These are phyloP conservation scores for Ploceus nigricollis DNA, from an alignment of 2,113 vertebrate species.

Conservation along the genomic window DNA sequence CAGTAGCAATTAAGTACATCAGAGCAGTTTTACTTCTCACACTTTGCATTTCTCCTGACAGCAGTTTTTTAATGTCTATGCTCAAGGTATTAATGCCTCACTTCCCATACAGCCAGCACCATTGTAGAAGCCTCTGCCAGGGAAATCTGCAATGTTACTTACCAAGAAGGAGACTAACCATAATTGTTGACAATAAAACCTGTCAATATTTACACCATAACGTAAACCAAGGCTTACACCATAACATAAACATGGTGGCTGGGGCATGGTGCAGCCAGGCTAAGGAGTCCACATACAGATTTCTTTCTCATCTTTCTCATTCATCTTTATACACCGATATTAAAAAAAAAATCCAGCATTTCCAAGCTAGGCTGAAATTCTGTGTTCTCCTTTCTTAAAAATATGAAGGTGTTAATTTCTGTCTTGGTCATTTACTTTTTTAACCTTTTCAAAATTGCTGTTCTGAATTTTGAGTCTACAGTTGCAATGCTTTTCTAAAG, in stretches of 20 bases:
- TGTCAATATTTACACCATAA: background rate
- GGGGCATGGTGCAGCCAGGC: background rate
- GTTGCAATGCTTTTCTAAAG: background rate
- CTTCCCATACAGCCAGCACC: background rate
- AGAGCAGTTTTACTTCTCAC: background rate
- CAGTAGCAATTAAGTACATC: background rate
- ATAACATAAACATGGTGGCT: fast-evolving
- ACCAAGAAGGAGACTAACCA: background rate
- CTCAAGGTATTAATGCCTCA: background rate
- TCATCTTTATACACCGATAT: background rate
- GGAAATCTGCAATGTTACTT: background rate
- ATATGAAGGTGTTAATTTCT: background rate
- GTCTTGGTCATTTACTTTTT: background rate
- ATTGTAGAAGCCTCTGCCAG: background rate
- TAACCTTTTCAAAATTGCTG: background rate
- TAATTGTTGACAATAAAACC: background rate
- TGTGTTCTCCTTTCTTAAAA: background rate
- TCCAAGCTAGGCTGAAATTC: background rate
- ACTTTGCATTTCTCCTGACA: background rate
- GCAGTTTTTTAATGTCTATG: background rate
- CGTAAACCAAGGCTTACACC: background rate
- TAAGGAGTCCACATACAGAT: background rate
- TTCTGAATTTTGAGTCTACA: background rate
- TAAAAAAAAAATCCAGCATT: background rate
- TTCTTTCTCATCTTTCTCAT: background rate